Conservation (phyloP, 2,888 invertebrate genomes). For the Oithona nana region DNA sequence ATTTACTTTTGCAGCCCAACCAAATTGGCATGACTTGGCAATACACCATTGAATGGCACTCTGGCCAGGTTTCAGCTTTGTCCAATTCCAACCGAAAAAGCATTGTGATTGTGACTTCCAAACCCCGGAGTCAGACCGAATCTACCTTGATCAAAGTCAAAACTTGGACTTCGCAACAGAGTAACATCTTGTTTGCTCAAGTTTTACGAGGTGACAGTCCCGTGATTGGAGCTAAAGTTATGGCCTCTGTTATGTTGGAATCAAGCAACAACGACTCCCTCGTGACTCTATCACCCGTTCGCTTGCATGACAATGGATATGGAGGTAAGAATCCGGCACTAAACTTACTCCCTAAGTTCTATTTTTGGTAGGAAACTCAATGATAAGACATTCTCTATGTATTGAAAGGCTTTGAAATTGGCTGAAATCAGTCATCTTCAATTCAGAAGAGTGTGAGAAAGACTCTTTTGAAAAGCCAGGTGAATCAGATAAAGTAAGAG, state of each 20-base stretch:
- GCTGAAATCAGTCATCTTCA: too few species aligned
- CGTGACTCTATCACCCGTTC: slow-evolving; percentile 24
- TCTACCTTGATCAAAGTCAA: slow-evolving; percentile 26
- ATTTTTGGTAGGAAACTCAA: too few species aligned
- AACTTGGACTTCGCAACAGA: slow-evolving; percentile 32
- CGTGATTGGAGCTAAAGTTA: slow-evolving; percentile 38
- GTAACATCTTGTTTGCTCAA: slow-evolving; percentile 22
- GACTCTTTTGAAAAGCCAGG: too few species aligned
- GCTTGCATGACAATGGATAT: slow-evolving; percentile 39
- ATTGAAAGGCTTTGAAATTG: too few species aligned
- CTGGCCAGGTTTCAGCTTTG: slow-evolving; percentile 26
- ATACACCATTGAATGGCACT: slow-evolving; percentile 36
- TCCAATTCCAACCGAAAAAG: slow-evolving; percentile 23
- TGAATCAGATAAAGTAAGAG: too few species aligned
- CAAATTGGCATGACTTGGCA: slow-evolving; percentile 31
- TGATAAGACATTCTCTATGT: too few species aligned
- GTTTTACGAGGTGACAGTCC: slow-evolving; percentile 25
- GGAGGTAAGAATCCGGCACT: slow-evolving; percentile 24
- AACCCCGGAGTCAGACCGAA: background rate
- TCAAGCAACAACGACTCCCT: slow-evolving; percentile 21
- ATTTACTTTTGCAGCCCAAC: background rate
- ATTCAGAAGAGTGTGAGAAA: too few species aligned
- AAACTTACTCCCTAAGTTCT: too few species aligned
- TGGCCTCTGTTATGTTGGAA: slow-evolving; percentile 30
- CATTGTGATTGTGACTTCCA: slow-evolving; percentile 8